Evolutionary conservation across 2,113 vertebrate species (phyloP), one percentile per base, ranked within the genome.

Genomic region (Crotalus horridus): DNA sequence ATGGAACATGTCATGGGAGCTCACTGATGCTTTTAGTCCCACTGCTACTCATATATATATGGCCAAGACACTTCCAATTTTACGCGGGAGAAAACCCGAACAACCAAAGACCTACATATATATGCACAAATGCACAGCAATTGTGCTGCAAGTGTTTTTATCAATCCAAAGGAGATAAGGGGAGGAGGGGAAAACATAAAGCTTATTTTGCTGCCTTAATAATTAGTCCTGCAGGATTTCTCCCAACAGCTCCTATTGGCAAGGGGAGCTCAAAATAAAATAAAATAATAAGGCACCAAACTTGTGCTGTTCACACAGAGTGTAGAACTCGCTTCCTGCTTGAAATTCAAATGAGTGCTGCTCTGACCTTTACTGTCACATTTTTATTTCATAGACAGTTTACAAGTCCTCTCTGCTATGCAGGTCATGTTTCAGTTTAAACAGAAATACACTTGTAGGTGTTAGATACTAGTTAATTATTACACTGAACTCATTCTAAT

Each of bases 381-480:
- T 97, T 97, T 97, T 97, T 97, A 97, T 98, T 97, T 98, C 95
- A 15, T 95, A 96, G 97, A 97, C 98, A 98, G 97, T 98, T 98
- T 98, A 98, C 98, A 98, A 98, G 98, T 97, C 97, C 97, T 97
- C 96, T 97, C 97, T 96, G 96, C 97, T 95, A 97, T 97, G 97
- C 97, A 97, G 98, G 97, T 98, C 98, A 98, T 98, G 98, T 98
- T 98, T 98, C 98, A 98, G 97, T 97, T 98, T 98, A 98, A 98
- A 98, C 97, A 98, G 97, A 97, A 97, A 98, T 97, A 97, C 95
- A 98, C 97, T 98, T 91, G 20, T 98, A 98, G 97, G 97, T 98
- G 98, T 97, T 98, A 97, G 98, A 97, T 97, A 97, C 96, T 93
- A 97, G 97, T 98, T 98, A 98, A 98, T 98, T 98, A 98, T 98